Evolutionary conservation across 2,113 vertebrate species (phyloP), one percentile per base, ranked within the genome.

Genomic region (Sakesphorus luctuosus): DNA sequence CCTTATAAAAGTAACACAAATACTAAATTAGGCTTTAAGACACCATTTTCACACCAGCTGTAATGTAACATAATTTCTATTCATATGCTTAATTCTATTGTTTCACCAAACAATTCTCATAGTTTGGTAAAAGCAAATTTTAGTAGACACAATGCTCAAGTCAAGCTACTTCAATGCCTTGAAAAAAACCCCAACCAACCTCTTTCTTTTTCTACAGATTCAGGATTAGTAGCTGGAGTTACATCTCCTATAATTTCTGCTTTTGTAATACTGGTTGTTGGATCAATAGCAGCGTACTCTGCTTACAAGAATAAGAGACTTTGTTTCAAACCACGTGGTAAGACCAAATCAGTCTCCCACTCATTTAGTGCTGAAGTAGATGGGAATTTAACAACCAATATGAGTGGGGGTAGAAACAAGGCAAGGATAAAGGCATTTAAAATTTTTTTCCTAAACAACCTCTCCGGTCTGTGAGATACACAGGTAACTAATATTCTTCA

Each of bases 221-320:
- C 97, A 5, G 94, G 92, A 85, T 73, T 96, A 28, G 67, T 98
- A 33, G 97, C 97, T 43, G 95, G 93, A 40, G 97, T 98, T n/a
- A 97, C 97, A 28, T 98, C 97, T 18, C 97, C 98, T 6, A 40
- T 98, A 7, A 97, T 98, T 63, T 94, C 97, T 7, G 86, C 97
- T 28, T 95, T 97, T 65, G 95, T 98, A 18, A 66, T 97, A 26
- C 33, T 97, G 6, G 18, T 98, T 67, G 84, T 97, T 79, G 98
- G 97, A 6, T 95, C 96, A 0, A 87, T 97, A 38, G 95, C 77
- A 3, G 94, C 96, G 18, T 98, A 97, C 38, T 91, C 47, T 0
- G 94, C 92, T 26, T 95, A 96, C 31, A 97, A 96, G 84, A 73
- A 95, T 23, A 92, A 97, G 50, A 90, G 36, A 10, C 96, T 89